These are phyloP conservation scores for Hydraecia micacea DNA, from an alignment of 2,888 invertebrate genomes.

Conservation along the genomic window DNA sequence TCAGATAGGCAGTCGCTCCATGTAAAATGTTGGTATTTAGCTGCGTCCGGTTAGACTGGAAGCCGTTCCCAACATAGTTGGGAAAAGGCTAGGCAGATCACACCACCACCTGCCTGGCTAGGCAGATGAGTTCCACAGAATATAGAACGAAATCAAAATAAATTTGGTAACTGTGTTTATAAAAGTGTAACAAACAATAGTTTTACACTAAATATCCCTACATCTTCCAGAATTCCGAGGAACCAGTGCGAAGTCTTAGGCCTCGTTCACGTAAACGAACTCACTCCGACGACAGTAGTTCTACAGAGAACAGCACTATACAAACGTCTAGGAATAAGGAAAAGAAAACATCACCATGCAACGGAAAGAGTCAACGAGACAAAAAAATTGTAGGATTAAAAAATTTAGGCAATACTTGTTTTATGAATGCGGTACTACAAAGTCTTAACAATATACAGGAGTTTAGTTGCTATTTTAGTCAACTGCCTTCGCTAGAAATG, in stretches of 20 bases:
- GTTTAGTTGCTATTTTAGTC: slow-evolving; percentile 95
- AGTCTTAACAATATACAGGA: slow-evolving; percentile 96
- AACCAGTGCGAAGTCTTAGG: slow-evolving; percentile 89
- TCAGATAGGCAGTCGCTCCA: too few relatives aligned
- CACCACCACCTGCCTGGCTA: too few relatives aligned
- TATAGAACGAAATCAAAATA: neutral
- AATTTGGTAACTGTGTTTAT: neutral
- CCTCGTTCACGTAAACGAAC: slow-evolving; percentile 91
- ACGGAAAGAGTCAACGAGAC: slow-evolving; percentile 89
- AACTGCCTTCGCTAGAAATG: slow-evolving; percentile 93
- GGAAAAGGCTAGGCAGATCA: too few relatives aligned
- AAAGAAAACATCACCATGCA: slow-evolving; percentile 80
- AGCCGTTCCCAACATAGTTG: too few relatives aligned
- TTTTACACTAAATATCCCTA: neutral
- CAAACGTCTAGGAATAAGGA: slow-evolving; percentile 76
- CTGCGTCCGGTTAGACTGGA: too few relatives aligned
- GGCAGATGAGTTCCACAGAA: neutral
- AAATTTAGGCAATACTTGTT: slow-evolving; percentile 96
- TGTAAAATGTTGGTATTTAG: too few relatives aligned
- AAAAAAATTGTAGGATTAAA: slow-evolving; percentile 93
- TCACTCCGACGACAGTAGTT: slow-evolving; percentile 89
- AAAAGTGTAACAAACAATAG: neutral
- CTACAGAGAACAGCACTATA: slow-evolving; percentile 85
- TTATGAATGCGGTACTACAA: slow-evolving; percentile 96
- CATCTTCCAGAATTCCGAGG: slow-evolving; percentile 82